Percentiles rank a stretch among this genome's conserved stretches.
These are phyloP conservation scores for Eurytoma californica DNA, from an alignment of 2,888 invertebrate species.

Conservation along the genomic window DNA sequence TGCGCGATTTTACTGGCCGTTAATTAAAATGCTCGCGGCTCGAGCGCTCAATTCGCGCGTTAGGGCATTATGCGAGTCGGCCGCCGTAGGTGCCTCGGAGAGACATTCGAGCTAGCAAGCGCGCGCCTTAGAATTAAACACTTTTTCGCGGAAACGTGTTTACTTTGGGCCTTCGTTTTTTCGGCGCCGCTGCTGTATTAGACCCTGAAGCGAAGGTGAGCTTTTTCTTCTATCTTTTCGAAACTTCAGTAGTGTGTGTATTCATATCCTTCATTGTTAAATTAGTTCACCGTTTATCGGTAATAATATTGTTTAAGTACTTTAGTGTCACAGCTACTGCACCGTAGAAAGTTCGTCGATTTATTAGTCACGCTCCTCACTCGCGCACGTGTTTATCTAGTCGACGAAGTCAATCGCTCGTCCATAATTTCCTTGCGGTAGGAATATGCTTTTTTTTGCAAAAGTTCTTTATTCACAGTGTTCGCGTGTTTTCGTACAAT, in stretches of 20 bases:
- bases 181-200: background rate
- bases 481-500: conserved; percentile 43
- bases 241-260: too few species aligned
- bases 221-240: background rate
- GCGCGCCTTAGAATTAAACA: conserved; percentile 30
- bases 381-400: too few species aligned
- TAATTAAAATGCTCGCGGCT: conserved; percentile 46
- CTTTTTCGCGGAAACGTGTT: conserved; percentile 36
- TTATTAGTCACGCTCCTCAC: too few species aligned
- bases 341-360: too few species aligned
- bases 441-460: background rate
- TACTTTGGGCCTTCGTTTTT: conserved; percentile 4
- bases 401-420: too few species aligned
- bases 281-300: too few species aligned
- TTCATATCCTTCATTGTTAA: too few species aligned
- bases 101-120: conserved; percentile 29
- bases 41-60: conserved; percentile 48
- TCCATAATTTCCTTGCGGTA: too few species aligned
- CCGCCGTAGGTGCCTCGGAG: background rate
- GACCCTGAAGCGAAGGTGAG: background rate
- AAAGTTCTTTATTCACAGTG: conserved; percentile 18
- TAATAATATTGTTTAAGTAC: too few species aligned
- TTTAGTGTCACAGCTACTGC: too few species aligned
- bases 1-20: conserved; percentile 44
- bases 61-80: conserved; percentile 22